phyloP scores from a whole-genome alignment of 2,113 vertebrate species.

The Bombycilla garrulus region DNA sequence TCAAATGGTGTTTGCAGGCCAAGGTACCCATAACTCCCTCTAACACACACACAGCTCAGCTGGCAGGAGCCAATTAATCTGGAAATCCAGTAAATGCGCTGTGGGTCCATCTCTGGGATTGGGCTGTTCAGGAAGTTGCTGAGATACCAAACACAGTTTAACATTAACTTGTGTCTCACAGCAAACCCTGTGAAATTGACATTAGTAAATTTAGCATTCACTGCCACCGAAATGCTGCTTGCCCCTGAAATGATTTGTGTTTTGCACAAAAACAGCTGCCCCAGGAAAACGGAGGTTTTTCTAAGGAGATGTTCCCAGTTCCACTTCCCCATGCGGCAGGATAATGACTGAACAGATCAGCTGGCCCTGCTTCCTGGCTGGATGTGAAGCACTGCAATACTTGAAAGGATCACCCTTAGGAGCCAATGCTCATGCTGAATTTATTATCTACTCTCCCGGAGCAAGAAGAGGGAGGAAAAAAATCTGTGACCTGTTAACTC shows the following conservation, averaged over 20 bases:
- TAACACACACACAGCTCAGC: not conserved
- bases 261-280: not conserved
- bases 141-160: not conserved
- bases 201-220: not conserved
- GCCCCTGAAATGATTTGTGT: not conserved
- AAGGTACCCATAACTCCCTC: not conserved
- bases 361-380: not conserved
- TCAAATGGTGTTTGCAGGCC: not conserved
- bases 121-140: not conserved
- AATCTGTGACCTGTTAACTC: slow-evolving; percentile 5
- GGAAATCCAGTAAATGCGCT: not conserved
- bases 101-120: not conserved
- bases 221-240: not conserved
- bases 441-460: slow-evolving; percentile 33
- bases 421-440: not conserved
- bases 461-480: not conserved
- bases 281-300: not conserved
- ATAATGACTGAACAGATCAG: not conserved
- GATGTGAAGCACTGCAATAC: not conserved
- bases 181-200: not conserved
- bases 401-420: slow-evolving; percentile 33
- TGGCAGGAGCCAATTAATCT: not conserved
- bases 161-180: not conserved
- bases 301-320: not conserved
- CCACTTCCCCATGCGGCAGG: not conserved